Conservation (phyloP, 1,140 invertebrate species). For the Zaprionus kolodkinae region DNA sequence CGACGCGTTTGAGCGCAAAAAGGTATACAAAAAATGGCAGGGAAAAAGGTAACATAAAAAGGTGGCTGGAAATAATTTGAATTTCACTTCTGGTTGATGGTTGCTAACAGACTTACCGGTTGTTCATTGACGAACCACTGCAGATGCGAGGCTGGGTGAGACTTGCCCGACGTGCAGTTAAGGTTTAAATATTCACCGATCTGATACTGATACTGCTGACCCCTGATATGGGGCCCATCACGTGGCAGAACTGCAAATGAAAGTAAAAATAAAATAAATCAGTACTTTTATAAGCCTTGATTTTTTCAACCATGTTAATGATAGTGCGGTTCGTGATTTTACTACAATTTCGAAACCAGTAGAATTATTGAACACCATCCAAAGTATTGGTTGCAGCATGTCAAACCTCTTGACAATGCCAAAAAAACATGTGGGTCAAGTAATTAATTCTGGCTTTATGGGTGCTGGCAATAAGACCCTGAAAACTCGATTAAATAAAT, state of each 20-base stretch:
- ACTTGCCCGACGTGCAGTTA: slow-evolving; percentile 93
- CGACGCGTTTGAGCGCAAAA: slow-evolving; percentile 36
- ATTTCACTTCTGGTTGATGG: slow-evolving; percentile 18
- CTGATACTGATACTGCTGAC: slow-evolving; percentile 91
- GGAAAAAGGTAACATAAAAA: slow-evolving; percentile 32
- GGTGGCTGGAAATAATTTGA: slow-evolving; percentile 12
- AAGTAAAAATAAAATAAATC: slow-evolving; percentile 12
- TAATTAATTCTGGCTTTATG: slow-evolving; percentile 68
- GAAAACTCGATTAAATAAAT: slow-evolving; percentile 24
- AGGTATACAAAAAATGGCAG: slow-evolving; percentile 7
- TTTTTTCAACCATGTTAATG: slow-evolving; percentile 9
- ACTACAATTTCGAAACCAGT: background rate
- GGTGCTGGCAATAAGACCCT: slow-evolving; percentile 36
- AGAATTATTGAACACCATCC: background rate
- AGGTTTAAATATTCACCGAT: slow-evolving; percentile 91
- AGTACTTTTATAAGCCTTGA: slow-evolving; percentile 14
- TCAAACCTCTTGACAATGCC: background rate
- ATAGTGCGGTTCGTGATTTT: background rate
- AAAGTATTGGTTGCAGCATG: background rate
- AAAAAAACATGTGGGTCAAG: slow-evolving; percentile 17
- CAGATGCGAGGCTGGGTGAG: slow-evolving; percentile 90
- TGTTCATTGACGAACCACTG: slow-evolving; percentile 93
- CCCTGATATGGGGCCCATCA: slow-evolving; percentile 91
- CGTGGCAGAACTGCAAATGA: slow-evolving; percentile 88
- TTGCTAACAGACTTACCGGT: slow-evolving; percentile 86